Evolutionary conservation across 2,113 vertebrate species (phyloP), one percentile per base, ranked within the genome.

Genomic region (Peromyscus maniculatus): DNA sequence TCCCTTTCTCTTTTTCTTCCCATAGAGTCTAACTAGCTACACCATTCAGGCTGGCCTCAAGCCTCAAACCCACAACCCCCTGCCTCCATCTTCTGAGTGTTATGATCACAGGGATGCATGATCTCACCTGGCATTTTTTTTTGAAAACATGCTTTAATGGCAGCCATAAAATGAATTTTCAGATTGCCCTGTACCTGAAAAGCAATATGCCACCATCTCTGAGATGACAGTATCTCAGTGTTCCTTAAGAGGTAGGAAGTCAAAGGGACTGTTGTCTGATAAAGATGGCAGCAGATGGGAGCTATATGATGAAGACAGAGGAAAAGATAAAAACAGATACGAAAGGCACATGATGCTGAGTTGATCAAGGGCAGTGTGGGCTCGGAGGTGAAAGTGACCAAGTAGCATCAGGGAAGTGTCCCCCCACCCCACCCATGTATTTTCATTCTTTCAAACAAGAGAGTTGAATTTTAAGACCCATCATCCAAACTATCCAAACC

Each of bases 141-240:
- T 46, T 46, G 49, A 55, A 5, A 46, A 62, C 52, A 62, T 39
- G 33, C 21, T 4, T 87, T 31, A 67, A 12, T 67, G 26, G 36
- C 72, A 69, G 87, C 79, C 17, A 52, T n/a, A 88, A 82, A 77
- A 91, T 55, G 66, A 36, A 69, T 91, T 97, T 75, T 64, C 43
- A 71, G 52, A 71, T 10, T 39, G 80, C 15, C 55, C 55, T 39
- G 36, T 5, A 36, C 3, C 43, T 69, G 49, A 74, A 64, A 87
- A 57, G 39, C 64, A 74, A 74, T 46, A 80, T 19, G 10, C 16
- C 72, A 12, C 49, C 55, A 71, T 57, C 52, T 89, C 71, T 49
- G 46, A 92, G 55, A 69, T 86, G 84, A 67, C 6, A 64, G 28
- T 36, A 13, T 72, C 36, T 91, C 52, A 46, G 7, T 64, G 77